phyloP scores from a whole-genome alignment of 2,797 vertebrate species.

The Cuniculus paca region DNA sequence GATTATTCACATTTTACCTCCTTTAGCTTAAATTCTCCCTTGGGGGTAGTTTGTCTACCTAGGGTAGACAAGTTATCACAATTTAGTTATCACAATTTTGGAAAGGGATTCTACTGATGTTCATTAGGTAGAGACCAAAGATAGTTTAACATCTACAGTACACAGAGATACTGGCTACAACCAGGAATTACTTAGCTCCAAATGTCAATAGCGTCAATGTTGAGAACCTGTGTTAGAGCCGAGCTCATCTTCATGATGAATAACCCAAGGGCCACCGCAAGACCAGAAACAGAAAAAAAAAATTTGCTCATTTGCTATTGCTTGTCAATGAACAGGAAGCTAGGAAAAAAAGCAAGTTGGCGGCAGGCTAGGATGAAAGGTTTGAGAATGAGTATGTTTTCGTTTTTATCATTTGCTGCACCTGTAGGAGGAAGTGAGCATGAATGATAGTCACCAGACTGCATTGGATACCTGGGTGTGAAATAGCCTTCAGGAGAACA shows the following conservation, averaged over 20 bases:
- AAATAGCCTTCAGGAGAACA: not conserved
- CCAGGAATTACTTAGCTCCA: not conserved
- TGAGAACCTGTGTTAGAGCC: not conserved
- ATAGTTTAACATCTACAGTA: not conserved
- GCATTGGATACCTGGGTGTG: no score
- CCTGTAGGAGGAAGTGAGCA: not conserved
- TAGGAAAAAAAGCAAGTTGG: not conserved
- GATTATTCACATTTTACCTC: not conserved
- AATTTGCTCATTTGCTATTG: not conserved
- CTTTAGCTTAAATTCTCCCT: not conserved
- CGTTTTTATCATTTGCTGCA: not conserved
- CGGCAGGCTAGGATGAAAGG: not conserved
- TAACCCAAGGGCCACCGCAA: not conserved
- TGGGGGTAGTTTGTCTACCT: accelerated
- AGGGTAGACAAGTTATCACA: no score
- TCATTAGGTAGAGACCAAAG: not conserved
- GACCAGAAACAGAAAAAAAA: not conserved
- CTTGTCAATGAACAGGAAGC: not conserved
- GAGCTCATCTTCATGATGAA: not conserved
- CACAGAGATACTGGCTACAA: not conserved
- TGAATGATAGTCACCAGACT: not conserved
- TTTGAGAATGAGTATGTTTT: not conserved
- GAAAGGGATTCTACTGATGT: not conserved
- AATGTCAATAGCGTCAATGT: not conserved
- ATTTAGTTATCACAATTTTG: not conserved